Conservation (phyloP, 2,888 invertebrate genomes). For the Allolobophora icterica region DNA sequence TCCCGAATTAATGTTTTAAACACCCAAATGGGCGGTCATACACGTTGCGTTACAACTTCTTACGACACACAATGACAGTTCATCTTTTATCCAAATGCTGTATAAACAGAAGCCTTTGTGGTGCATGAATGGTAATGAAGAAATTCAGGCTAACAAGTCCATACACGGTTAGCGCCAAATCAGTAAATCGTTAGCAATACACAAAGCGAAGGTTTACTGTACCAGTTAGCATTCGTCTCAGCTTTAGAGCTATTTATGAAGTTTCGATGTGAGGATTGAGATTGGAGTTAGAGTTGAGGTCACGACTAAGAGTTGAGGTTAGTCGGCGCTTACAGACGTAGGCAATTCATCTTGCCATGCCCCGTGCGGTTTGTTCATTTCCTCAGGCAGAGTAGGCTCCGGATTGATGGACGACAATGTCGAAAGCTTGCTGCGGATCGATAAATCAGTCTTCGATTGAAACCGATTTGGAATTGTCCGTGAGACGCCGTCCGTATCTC, state of each 20-base stretch:
- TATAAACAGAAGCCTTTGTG: background rate
- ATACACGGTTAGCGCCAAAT: background rate
- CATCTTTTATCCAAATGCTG: background rate
- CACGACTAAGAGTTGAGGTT: background rate
- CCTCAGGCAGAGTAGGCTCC: background rate
- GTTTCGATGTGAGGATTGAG: too few species aligned
- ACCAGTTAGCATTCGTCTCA: too few species aligned
- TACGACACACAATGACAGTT: background rate
- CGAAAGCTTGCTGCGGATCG: background rate
- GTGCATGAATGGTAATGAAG: background rate
- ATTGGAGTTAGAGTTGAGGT: background rate
- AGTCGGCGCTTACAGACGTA: background rate
- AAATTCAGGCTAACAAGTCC: background rate
- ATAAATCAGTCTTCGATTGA: slow-evolving; percentile 12
- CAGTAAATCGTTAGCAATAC: too few species aligned
- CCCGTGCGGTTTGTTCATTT: background rate
- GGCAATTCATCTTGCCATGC: background rate
- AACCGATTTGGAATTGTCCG: background rate
- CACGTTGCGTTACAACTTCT: background rate
- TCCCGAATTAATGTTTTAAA: background rate
- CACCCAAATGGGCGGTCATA: background rate
- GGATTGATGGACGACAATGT: slow-evolving; percentile 6
- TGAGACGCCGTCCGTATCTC: slow-evolving; percentile 14
- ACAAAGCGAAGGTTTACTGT: too few species aligned
- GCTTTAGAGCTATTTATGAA: too few species aligned